Base-by-base conservation (phyloP, 1,140 invertebrate species). In the Xylocopa sonorina region DNA sequence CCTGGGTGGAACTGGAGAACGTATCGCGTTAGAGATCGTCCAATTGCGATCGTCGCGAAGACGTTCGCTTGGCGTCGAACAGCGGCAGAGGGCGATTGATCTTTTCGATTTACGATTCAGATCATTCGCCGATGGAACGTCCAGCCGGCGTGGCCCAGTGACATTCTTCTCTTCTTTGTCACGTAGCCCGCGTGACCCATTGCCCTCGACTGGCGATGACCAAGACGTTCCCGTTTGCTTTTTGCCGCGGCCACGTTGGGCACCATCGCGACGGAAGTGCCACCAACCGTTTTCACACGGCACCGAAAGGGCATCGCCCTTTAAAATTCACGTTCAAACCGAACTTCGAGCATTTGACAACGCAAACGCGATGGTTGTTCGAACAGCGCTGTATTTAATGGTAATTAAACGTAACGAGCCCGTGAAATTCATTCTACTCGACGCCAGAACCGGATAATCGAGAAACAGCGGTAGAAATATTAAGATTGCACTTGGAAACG, bases 101-200 rank as follows among this genome's bases (percentile, higher is more conserved):
- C 69, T 48, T 75, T 34, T 21, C 57, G 38, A 51, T 72, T 81
- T 66, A 66, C 55, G 67, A 81, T 81, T 76, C 80, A 57, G 60
- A 72, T 60, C 75, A 27, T 27, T n/a, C n/a, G 80, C 34, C 6
- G 32, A 29, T 6, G 18, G 75, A 63, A 34, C 55, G 38, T 46
- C 82, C 75, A 50, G 76, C 34, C 75, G 10, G 63, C 21, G 55
- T 84, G 82, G 67, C 84, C 84, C 79, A 84, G 62, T 86, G 79
- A 84, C 84, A 82, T 86, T 62, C 51, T 82, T 48, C 57, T 71
- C n/a, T 43, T 75, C 46, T 77, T 57, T 64, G 69, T 78, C 71
- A 71, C 76, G 76, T 63, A 60, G 46, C 48, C 53, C 3, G 57
- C 34, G 27, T 72, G 76, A 78, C 76, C 76, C 74, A 69, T 77